Base-by-base conservation (phyloP, 2,888 invertebrate genomes). In the Drosophila bunnanda region DNA sequence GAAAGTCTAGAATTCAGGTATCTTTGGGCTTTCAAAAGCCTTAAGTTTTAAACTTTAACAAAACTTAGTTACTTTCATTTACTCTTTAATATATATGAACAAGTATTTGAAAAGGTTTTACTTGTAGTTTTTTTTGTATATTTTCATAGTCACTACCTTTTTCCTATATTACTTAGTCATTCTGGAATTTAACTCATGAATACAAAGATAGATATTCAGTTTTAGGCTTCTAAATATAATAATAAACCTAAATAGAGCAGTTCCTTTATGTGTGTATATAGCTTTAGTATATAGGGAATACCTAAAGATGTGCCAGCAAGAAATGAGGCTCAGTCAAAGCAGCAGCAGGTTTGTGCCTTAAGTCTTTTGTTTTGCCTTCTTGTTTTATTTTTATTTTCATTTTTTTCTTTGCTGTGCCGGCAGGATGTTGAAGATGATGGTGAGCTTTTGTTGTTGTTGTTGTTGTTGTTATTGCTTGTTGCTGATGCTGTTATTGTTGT, bases 291-390 rank as follows among this genome's bases (percentile, higher is more conserved):
- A 50, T 22, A 20, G 32, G 50, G 32, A 50, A 20, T 10, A 32
- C 13, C 9, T 3, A 15, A 20, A 32, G 15, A 5, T 15, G 32
- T 9, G 20, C 9, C 13, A 32, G 20, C 34, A n/a, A 30, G 39
- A 30, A 22, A 32, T 32, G 41, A 62, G 60, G 44, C 57, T 46
- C 61, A 30, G 44, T 25, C 15, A 20, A 17, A 32, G 48, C 48
- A 50, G 54, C 72, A 82, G 72, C 81, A 79, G 80, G 90, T 88
- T 88, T 89, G 86, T 85, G 78, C 75, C 89, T 85, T 89, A 81
- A 89, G 88, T 89, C 89, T 88, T 89, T 89, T 78, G 89, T 87
- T 86, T 80, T 73, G 76, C 25, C 28, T 32, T 64, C 41, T 30
- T 39, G 38, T 41, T 38, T 44, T 50, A n/a, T n/a, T 55, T 28